phyloP scores from a whole-genome alignment of 1,140 invertebrate species.

The Panulirus ornatus region DNA sequence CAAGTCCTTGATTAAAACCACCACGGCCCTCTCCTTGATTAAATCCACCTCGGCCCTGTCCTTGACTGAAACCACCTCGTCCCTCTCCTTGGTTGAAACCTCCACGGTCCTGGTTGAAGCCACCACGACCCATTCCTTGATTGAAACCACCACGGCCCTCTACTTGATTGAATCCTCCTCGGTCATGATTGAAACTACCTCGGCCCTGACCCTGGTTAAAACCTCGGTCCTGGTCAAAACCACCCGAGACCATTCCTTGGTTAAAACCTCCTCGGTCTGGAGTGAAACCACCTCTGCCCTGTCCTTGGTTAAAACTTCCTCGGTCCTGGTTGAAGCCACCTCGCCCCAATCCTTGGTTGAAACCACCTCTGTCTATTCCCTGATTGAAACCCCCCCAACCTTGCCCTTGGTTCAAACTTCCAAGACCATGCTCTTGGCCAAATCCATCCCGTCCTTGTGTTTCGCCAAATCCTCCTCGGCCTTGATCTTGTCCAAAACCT shows the following conservation, averaged over 20 bases:
- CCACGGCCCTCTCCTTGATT: not conserved
- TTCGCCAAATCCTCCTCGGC: not conserved
- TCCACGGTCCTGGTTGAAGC: not conserved
- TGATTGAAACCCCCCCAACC: not conserved
- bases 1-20: conserved; percentile 5
- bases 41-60: not conserved
- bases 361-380: conserved; percentile 11
- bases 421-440: conserved; percentile 24
- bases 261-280: conserved; percentile 20
- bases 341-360: not conserved
- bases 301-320: not conserved
- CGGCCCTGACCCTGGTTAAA: not conserved
- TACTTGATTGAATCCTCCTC: not conserved
- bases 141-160: conserved; percentile 32
- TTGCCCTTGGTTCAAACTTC: conserved; percentile 26
- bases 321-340: not conserved
- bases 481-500: conserved; percentile 9
- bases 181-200: not conserved
- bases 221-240: conserved; percentile 12
- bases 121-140: conserved; percentile 3
- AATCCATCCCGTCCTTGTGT: not conserved
- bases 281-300: not conserved
- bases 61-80: not conserved
- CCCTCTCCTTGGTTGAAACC: not conserved
- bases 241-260: not conserved